Evolutionary conservation across 35 echinoderm and acorn worm species (phyloP), one percentile per base, ranked within the genome.

Genomic region (Ophioderma brevispina): DNA sequence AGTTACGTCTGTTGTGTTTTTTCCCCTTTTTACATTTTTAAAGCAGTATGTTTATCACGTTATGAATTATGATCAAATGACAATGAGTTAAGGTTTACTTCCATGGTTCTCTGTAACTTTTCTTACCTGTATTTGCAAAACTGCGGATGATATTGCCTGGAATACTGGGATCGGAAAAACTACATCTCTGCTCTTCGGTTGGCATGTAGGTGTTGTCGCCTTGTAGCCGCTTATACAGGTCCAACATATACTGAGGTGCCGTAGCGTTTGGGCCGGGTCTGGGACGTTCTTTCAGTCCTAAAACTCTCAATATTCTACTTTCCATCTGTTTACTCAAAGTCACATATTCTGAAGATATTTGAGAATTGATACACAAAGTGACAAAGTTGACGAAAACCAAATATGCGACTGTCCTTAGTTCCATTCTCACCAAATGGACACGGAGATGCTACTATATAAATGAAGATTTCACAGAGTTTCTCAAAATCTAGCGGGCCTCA

Each of bases 201-300:
- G 19, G 59, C 50, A 43, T 82, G 38, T 49, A 90, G 39, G 75
- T 82, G 35, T 77, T 78, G 38, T 78, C 79, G 5, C 81, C 82
- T 80, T 38, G 42, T 34, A 95, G 42, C 40, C 76, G 82, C 50
- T 87, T 82, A 84, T 99, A 99, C 87, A 99, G 81, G 64, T 99
- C 97, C 82, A 91, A 88, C 97, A 99, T 99, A 43, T 87, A 99
- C 81, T 95, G 97, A 10, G 97, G 97, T 15, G 93, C 97, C 13
- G 93, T 93, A 5, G 93, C 97, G 80, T 95, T 99, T n/a, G 87
- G 82, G 35, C 81, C 79, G 3, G 94, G 94, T 77, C 91, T 88
- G 14, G 97, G 93, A 2, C 94, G 87, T 35, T 92, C 87, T 33
- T 50, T 64, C 63, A 99, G 85, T 37, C 96, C 96, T 39, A 98